Base-by-base conservation (phyloP, 1,140 invertebrate species). In the Pogonomyrmex californicus region DNA sequence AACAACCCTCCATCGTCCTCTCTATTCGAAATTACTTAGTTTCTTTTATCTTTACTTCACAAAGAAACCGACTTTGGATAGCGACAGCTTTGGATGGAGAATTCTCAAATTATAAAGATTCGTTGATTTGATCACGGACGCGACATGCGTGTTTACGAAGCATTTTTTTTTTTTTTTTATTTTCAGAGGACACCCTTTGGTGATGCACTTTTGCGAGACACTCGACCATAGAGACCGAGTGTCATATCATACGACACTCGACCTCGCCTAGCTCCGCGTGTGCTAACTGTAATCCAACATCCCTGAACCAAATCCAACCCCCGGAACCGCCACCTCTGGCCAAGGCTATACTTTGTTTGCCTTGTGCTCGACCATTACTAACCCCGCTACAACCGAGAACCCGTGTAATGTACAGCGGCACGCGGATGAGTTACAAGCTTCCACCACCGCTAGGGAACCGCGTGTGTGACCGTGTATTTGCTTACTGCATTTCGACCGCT, bases 241-340 rank as follows among this genome's bases (percentile, higher is more conserved):
- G 92, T 93, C 91, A 93, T 93, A 93, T 92, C 90, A 73, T 91
- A 87, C 90, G 90, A 91, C 91, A 92, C 92, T 93, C 91, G 91
- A 93, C 91, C 91, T 85, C 87, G 76, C 88, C 23, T 79, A 41
- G 78, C 75, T 71, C 54, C 76, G 70, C 75, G 7, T 85, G 75
- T 83, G 86, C 87, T 83, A 91, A 91, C 89, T 89, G 89, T 68
- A 90, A 87, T 92, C 91, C 92, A 93, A 92, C 89, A 89, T 91
- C 75, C 56, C 83, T 65, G 71, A 88, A 90, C 78, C 86, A 81
- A 86, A 63, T 86, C 70, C 88, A 85, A 79, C 76, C 85, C 87
- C 87, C 81, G 66, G 75, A 70, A 85, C 76, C 75, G 70, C 73
- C 86, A 75, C 76, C 23, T 14, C 10, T 70, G 77, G 65, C 86